Percentiles rank a stretch among this genome's conserved stretches.
phyloP scores from a whole-genome alignment of 2,888 invertebrate genomes.

The Lasioglossum villosulum region DNA sequence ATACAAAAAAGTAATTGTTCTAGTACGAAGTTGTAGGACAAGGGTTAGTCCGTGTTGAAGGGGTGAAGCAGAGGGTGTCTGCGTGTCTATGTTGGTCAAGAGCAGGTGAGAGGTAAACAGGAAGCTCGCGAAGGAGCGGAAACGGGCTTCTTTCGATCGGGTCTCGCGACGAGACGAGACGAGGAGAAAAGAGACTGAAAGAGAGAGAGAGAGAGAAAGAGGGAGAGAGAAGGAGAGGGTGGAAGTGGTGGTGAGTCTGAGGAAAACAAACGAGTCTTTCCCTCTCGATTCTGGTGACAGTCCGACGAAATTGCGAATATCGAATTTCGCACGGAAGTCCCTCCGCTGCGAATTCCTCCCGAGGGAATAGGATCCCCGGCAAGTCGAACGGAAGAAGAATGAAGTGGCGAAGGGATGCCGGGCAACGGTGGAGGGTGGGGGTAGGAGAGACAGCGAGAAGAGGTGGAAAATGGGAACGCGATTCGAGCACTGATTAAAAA shows the following conservation, averaged over 20 bases:
- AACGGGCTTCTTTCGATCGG: constrained; percentile 44
- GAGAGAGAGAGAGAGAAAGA: not conserved
- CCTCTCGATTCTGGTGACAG: constrained; percentile 67
- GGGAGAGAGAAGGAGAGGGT: not conserved
- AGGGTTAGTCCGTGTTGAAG: not conserved
- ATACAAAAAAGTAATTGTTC: not conserved
- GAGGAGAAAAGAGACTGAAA: not conserved
- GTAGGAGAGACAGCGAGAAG: not conserved
- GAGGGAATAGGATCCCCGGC: constrained; percentile 55
- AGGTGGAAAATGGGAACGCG: constrained; percentile 36
- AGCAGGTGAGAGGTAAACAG: constrained; percentile 12
- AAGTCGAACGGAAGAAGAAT: constrained; percentile 57
- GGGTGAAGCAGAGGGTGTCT: not conserved
- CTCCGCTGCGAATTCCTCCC: constrained; percentile 65
- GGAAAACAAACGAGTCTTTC: constrained; percentile 59
- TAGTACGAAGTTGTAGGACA: not conserved
- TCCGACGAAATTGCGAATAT: constrained; percentile 72
- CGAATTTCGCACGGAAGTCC: constrained; percentile 66
- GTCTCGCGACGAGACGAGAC: not conserved
- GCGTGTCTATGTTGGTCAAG: not conserved
- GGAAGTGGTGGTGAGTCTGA: constrained; percentile 18
- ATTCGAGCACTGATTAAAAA: constrained; percentile 78
- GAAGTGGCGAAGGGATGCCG: not conserved
- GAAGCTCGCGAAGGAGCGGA: constrained; percentile 23
- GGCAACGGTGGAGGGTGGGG: not conserved